A percentile compares a stretch with the other conserved stretches of the same genome.
Conservation (phyloP, 2,888 invertebrate genomes). For the Brassicogethes aeneus region DNA sequence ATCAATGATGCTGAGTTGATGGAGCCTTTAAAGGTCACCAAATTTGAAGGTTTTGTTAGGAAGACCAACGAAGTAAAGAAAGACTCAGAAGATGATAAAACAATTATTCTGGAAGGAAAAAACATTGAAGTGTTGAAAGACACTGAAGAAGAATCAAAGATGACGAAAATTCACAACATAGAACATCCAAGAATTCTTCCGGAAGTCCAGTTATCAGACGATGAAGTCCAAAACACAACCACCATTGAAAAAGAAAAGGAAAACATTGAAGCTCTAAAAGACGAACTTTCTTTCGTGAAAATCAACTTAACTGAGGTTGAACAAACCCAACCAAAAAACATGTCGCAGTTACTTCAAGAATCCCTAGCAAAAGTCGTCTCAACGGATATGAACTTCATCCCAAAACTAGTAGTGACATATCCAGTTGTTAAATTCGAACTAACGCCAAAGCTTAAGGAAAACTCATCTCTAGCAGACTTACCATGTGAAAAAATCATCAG, state of each 20-base stretch:
- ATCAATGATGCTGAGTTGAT: no score
- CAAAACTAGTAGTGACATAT: slow-evolving; percentile 2
- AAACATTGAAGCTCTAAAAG: not conserved
- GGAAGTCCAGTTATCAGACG: not conserved
- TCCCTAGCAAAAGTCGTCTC: not conserved
- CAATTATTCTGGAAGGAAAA: slow-evolving; percentile 2
- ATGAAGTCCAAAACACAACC: not conserved
- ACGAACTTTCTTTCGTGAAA: no score
- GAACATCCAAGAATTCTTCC: not conserved
- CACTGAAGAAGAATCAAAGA: slow-evolving; percentile 9
- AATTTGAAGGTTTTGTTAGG: no score
- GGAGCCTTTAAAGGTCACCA: no score
- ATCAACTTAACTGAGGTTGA: no score
- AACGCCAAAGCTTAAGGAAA: no score
- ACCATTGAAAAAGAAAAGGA: not conserved
- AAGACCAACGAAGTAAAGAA: no score
- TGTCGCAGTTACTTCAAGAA: not conserved
- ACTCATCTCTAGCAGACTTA: no score
- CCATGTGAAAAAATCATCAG: no score
- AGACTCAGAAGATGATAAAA: no score
- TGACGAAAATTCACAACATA: not conserved
- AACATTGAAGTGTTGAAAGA: slow-evolving; percentile 10
- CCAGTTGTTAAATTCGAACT: not conserved
- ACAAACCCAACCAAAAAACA: not conserved
- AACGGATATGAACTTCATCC: not conserved